phyloP scores from a whole-genome alignment of 2,888 invertebrate genomes.

The Anthrax anthrax region DNA sequence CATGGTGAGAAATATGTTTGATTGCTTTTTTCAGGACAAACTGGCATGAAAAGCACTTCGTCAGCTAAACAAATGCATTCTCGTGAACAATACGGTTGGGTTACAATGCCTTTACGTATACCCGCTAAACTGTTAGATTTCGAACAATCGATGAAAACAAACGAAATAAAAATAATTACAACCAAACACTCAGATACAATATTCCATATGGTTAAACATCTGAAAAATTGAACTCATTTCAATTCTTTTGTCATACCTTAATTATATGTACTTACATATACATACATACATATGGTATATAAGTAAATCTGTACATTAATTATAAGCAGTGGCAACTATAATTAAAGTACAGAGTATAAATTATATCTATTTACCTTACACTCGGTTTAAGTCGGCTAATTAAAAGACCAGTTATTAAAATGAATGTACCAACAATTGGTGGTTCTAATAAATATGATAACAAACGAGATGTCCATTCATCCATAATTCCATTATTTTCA shows the following conservation, averaged over 20 bases:
- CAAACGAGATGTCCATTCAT: constrained; percentile 40
- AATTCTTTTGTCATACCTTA: background rate
- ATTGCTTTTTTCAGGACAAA: constrained; percentile 41
- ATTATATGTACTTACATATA: too few relatives aligned
- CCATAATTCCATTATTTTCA: constrained; percentile 37
- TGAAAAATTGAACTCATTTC: constrained; percentile 11
- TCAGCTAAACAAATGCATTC: constrained; percentile 38
- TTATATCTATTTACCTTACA: too few relatives aligned
- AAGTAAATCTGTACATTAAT: too few relatives aligned
- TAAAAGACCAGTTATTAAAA: constrained; percentile 40
- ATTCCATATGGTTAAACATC: constrained; percentile 37
- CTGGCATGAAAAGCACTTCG: constrained; percentile 40
- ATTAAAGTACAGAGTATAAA: too few relatives aligned
- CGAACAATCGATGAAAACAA: constrained; percentile 37
- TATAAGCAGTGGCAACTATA: too few relatives aligned
- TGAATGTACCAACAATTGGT: constrained; percentile 37
- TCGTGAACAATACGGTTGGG: constrained; percentile 39
- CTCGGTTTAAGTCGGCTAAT: constrained; percentile 39
- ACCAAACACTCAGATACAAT: constrained; percentile 33
- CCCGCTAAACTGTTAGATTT: constrained; percentile 36
- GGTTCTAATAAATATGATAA: constrained; percentile 41
- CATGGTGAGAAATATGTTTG: constrained; percentile 57
- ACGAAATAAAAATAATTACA: constrained; percentile 33
- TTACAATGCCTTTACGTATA: constrained; percentile 31
- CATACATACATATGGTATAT: too few relatives aligned